Evolutionary conservation across 2,888 invertebrate genomes (phyloP).

Genomic region (Strigamia transsilvanica): DNA sequence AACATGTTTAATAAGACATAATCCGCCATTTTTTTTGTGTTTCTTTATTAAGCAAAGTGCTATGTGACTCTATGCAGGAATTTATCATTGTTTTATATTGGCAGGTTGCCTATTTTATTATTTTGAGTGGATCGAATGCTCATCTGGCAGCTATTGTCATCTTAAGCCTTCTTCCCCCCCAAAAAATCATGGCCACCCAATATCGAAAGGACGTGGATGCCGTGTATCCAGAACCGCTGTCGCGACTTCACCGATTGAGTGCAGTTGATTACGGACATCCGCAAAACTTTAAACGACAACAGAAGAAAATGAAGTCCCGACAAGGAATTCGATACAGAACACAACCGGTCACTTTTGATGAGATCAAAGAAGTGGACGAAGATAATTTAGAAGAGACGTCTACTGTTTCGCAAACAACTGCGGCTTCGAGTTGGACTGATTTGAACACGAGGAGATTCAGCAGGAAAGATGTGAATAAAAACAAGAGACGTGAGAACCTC

Average conservation of each 20-base stretch:
- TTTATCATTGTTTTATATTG: slow-evolving; percentile 19
- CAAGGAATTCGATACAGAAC: slow-evolving; percentile 70
- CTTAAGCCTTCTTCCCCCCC: background rate
- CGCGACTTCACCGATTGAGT: slow-evolving; percentile 68
- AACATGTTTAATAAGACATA: too few relatives aligned
- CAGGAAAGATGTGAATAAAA: slow-evolving; percentile 35
- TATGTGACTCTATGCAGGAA: background rate
- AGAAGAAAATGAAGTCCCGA: slow-evolving; percentile 68
- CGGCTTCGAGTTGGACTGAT: slow-evolving; percentile 68
- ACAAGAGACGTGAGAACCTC: slow-evolving; percentile 11
- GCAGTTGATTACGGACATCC: slow-evolving; percentile 61
- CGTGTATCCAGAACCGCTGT: slow-evolving; percentile 75
- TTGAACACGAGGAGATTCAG: slow-evolving; percentile 63
- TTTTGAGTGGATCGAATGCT: background rate
- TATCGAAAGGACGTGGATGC: slow-evolving; percentile 69
- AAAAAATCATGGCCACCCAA: slow-evolving; percentile 43
- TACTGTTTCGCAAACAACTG: slow-evolving; percentile 62
- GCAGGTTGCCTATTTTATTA: slow-evolving; percentile 21
- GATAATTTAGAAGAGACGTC: slow-evolving; percentile 68
- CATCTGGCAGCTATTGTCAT: slow-evolving; percentile 8
- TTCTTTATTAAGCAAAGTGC: background rate
- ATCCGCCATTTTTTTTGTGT: too few relatives aligned
- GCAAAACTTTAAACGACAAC: slow-evolving; percentile 64
- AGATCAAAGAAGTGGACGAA: slow-evolving; percentile 79
- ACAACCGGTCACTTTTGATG: slow-evolving; percentile 78